Evolutionary conservation across 2,888 invertebrate species (phyloP), one percentile per base, ranked within the genome.

Genomic region (Rhorus exstirpatorius): DNA sequence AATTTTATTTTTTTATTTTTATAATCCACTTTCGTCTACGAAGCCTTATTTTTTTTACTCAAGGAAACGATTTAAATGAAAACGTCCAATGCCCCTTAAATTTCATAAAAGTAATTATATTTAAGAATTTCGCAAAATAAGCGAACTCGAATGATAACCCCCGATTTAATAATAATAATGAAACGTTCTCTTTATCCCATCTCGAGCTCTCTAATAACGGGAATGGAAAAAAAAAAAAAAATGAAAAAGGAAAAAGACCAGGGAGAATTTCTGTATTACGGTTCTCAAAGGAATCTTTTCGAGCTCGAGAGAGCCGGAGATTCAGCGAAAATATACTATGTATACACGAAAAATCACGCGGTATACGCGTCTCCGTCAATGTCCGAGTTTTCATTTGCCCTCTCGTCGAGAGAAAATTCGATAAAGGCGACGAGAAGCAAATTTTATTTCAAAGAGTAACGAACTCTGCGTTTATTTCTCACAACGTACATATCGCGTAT

Each of bases 381-480:
- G 63, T 58, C 63, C 78, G 53, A 46, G 55, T 19, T 71, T 63
- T 63, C 58, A 72, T 65, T 58, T 19, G 31, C 19, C 31, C 61
- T 19, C 46, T 70, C 61, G 17, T 7, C 46, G 12, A 58, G 10
- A 60, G 44, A 31, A 44, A 60, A 72, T 49, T 26, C 49, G 21
- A 49, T 46, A 60, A 17, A 60, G 31, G 17, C 31, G 17, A 26
- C 31, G 31, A 26, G 35, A 19, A 12, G 60, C n/a, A 55, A 44
- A 70, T 24, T 70, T 38, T 53, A 10, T 61, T 21, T 61, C 60
- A 75, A 74, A 75, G 21, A 60, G 41, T 67, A 78, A 74, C 72
- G 72, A 78, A 41, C 31, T 46, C 61, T 8, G 24, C 24, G 26
- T n/a, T 21, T 8, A 44, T 63, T 19, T 60, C 53, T 12, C 17